phyloP scores from a whole-genome alignment of 2,113 vertebrate genomes.

The Nasalis larvatus region DNA sequence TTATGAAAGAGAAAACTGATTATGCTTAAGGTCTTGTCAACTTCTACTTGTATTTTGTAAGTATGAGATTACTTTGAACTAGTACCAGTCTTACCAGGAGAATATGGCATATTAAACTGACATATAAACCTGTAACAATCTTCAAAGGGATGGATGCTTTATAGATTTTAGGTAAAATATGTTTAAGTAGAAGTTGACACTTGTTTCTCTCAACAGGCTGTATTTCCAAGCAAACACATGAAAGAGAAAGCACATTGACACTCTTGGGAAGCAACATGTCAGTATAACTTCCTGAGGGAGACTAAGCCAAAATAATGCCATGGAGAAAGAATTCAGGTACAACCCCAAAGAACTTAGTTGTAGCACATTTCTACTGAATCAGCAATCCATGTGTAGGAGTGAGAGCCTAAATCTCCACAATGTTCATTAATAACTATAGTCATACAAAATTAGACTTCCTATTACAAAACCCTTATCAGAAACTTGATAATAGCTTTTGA shows the following conservation, averaged over 20 bases:
- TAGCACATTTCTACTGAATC: not conserved
- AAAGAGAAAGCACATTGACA: not conserved
- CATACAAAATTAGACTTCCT: conserved; percentile 31
- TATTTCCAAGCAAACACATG: not conserved
- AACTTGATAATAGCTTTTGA: conserved; percentile 38
- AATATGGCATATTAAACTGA: not conserved
- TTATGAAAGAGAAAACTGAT: conserved; percentile 16
- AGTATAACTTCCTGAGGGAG: not conserved
- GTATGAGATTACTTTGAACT: not conserved
- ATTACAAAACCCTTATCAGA: conserved; percentile 29
- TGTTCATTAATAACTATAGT: not conserved
- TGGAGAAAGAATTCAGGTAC: not conserved
- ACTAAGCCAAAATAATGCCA: not conserved
- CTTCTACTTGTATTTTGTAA: not conserved
- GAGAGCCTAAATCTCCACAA: not conserved
- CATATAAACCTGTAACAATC: not conserved
- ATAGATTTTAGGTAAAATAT: not conserved
- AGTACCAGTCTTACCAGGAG: not conserved
- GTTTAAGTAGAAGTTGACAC: not conserved
- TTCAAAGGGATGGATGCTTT: not conserved
- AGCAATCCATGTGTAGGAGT: not conserved
- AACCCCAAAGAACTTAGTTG: not conserved
- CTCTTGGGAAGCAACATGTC: not conserved
- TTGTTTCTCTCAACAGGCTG: not conserved
- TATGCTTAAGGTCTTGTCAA: not conserved